phyloP scores from a whole-genome alignment of 2,797 vertebrate species.

The Halcyon badia region DNA sequence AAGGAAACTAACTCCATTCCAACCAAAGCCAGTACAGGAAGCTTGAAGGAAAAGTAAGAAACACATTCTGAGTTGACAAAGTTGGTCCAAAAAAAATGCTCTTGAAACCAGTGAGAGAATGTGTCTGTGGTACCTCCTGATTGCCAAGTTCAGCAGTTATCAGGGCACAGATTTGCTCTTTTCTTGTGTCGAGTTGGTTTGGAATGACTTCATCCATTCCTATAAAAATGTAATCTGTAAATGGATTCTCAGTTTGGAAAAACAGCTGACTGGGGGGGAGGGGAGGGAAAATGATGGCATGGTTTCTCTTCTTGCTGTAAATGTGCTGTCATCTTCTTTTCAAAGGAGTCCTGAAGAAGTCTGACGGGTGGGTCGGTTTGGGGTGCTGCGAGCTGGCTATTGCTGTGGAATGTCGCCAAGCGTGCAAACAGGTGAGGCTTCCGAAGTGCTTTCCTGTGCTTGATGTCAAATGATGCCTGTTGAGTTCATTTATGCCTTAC shows the following conservation, averaged over 20 bases:
- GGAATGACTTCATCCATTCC: background rate
- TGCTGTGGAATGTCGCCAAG: slow-evolving; percentile 91
- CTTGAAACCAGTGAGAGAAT: background rate
- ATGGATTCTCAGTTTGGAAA: background rate
- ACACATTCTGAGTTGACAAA: background rate
- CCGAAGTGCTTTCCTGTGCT: background rate
- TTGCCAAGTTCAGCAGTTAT: background rate
- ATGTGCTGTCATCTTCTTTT: slow-evolving; percentile 57
- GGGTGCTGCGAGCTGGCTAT: slow-evolving; percentile 98
- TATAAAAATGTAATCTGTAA: background rate
- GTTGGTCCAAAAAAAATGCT: background rate
- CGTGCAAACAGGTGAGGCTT: slow-evolving; percentile 91
- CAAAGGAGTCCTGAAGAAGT: slow-evolving; percentile 93
- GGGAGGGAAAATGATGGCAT: background rate
- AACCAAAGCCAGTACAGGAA: background rate
- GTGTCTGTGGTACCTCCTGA: background rate
- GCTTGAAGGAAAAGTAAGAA: background rate
- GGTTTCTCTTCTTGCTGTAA: background rate
- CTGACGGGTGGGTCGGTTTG: slow-evolving; percentile 96
- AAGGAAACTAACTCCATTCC: background rate
- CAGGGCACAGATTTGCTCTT: background rate
- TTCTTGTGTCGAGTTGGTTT: background rate
- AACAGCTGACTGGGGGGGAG: background rate
- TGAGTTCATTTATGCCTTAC: background rate
- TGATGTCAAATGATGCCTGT: background rate